Conservation (phyloP, 2,113 vertebrate genomes). For the Sporophila hypoxantha region DNA sequence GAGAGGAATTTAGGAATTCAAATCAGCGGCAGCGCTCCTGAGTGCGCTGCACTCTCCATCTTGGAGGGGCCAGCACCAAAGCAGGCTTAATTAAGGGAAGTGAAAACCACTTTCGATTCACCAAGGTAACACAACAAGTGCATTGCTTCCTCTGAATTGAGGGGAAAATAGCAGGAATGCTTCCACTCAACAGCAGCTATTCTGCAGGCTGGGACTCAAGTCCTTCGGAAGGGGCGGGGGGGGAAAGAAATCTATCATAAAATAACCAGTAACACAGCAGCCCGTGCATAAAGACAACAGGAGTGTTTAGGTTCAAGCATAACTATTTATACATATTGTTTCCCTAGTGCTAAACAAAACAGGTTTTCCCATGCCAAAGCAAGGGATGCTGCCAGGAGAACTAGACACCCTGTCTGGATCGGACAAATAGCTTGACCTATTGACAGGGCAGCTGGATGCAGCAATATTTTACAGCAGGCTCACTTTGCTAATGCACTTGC, state of each 20-base stretch:
- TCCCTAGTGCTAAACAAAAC: constrained; percentile 83
- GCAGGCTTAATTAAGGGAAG: constrained; percentile 60
- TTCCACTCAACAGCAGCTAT: constrained; percentile 42
- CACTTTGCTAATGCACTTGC: constrained; percentile 61
- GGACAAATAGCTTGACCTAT: constrained; percentile 63
- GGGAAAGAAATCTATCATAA: not conserved
- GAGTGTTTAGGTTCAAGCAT: constrained; percentile 73
- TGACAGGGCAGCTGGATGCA: constrained; percentile 42
- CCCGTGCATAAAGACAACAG: constrained; percentile 19
- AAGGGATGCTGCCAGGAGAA: constrained; percentile 63
- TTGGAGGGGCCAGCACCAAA: constrained; percentile 38
- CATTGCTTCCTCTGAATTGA: constrained; percentile 58
- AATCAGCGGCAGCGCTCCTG: constrained; percentile 11
- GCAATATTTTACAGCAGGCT: constrained; percentile 48
- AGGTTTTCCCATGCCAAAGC: constrained; percentile 82
- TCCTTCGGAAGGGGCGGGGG: not conserved
- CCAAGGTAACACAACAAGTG: constrained; percentile 63
- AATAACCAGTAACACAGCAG: constrained; percentile 47
- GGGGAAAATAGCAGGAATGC: constrained; percentile 31
- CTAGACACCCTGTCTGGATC: constrained; percentile 76
- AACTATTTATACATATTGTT: constrained; percentile 82
- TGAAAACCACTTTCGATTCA: constrained; percentile 58
- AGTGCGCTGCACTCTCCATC: not conserved
- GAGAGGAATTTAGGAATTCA: constrained; percentile 59
- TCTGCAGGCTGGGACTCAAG: constrained; percentile 18